Percentiles rank a stretch among this genome's conserved stretches.
Evolutionary conservation across 1,140 invertebrate species (phyloP).

Genomic region (Globodera rostochiensis): DNA sequence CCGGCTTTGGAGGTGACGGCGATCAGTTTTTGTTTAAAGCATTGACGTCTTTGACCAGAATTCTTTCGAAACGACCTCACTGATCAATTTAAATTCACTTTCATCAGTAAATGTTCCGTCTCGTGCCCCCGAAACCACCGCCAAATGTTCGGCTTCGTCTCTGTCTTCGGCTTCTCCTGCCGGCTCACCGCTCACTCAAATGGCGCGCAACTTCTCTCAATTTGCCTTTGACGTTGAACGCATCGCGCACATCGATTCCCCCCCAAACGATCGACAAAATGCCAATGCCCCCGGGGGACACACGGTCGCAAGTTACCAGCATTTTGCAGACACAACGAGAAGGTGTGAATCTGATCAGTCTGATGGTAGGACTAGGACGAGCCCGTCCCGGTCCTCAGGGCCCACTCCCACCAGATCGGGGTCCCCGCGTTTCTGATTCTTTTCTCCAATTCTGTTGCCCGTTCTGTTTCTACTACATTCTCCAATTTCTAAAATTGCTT

Average conservation of each 20-base stretch:
- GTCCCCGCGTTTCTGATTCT: too few relatives aligned
- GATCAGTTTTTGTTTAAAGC: background rate
- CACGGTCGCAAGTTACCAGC: background rate
- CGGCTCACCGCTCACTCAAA: conserved; percentile 28
- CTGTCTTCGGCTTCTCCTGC: background rate
- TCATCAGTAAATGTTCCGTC: background rate
- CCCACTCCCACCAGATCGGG: too few relatives aligned
- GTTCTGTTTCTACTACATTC: background rate
- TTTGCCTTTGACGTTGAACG: conserved; percentile 33
- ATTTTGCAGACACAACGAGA: background rate
- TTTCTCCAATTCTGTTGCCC: too few relatives aligned
- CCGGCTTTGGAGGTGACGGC: background rate
- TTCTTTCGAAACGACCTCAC: too few relatives aligned
- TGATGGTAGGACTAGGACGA: too few relatives aligned
- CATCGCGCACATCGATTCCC: conserved; percentile 27
- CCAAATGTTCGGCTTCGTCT: background rate
- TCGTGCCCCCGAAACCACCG: background rate
- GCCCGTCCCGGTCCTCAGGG: too few relatives aligned
- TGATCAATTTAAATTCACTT: background rate
- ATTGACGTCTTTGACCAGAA: background rate
- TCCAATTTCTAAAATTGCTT: too few relatives aligned
- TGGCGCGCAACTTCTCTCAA: conserved; percentile 37
- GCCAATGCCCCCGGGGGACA: background rate
- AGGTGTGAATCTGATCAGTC: background rate
- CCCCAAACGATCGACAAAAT: background rate